phyloP scores from a whole-genome alignment of 2,888 invertebrate genomes.

The Slavum lentiscoides region DNA sequence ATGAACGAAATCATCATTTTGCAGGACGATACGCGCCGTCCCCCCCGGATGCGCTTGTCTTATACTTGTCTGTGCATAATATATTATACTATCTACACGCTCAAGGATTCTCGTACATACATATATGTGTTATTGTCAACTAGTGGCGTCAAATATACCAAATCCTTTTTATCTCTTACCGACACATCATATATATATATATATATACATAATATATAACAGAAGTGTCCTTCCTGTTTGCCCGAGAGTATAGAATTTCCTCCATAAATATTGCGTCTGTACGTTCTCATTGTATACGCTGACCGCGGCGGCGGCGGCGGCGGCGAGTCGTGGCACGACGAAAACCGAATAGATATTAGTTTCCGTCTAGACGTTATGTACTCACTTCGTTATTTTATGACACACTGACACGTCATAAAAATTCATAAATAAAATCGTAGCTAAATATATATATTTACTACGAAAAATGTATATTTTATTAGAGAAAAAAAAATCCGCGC shows the following conservation, averaged over 20 bases:
- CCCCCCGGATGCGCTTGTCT: background rate
- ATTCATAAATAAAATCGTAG: background rate
- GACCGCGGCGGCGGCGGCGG: background rate
- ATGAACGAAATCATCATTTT: background rate
- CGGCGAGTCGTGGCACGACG: background rate
- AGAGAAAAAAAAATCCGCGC: too few species aligned
- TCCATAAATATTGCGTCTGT: background rate
- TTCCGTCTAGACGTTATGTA: conserved; percentile 29
- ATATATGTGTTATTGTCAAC: background rate
- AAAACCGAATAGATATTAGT: conserved; percentile 44
- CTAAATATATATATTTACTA: background rate
- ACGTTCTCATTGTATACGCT: too few species aligned
- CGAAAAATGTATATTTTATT: too few species aligned
- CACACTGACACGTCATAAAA: conserved; percentile 5
- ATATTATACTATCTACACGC: background rate
- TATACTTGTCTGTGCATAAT: too few species aligned
- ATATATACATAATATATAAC: too few species aligned
- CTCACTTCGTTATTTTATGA: background rate
- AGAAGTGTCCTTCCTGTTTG: too few species aligned
- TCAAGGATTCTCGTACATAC: background rate
- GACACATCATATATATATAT: background rate
- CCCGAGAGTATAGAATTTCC: conserved; percentile 15
- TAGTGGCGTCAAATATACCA: conserved; percentile 12
- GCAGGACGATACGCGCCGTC: too few species aligned
- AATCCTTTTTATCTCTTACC: conserved; percentile 25